phyloP scores from a whole-genome alignment of 1,140 invertebrate genomes.

The Calephelis nemesis region DNA sequence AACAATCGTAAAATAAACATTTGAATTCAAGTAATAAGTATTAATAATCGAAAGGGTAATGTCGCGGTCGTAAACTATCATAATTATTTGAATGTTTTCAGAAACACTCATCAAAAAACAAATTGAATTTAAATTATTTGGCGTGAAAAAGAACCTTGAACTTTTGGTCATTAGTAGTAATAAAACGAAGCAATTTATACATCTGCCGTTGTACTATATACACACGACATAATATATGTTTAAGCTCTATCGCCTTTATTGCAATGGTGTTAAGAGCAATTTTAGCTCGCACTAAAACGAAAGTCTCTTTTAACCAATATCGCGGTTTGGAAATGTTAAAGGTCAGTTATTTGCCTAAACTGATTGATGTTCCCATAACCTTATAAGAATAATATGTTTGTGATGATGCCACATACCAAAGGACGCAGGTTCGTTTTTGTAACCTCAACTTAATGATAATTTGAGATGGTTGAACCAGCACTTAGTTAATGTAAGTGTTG shows the following conservation, averaged over 20 bases:
- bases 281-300: constrained; percentile 31
- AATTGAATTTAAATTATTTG: constrained; percentile 61
- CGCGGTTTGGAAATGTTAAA: constrained; percentile 46
- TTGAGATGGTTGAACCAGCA: not conserved
- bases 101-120: constrained; percentile 44
- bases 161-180: constrained; percentile 53
- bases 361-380: constrained; percentile 62
- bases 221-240: constrained; percentile 34
- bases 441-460: constrained; percentile 14
- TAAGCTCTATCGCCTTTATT: constrained; percentile 41
- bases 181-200: constrained; percentile 40
- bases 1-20: too few species aligned
- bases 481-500: not conserved
- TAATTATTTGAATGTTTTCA: constrained; percentile 6
- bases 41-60: too few species aligned
- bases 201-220: constrained; percentile 19
- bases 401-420: constrained; percentile 28
- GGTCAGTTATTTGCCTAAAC: constrained; percentile 38
- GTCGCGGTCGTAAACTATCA: not conserved
- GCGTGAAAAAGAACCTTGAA: constrained; percentile 61
- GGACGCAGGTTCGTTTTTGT: constrained; percentile 9
- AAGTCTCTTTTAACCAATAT: constrained; percentile 51
- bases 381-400: constrained; percentile 40
- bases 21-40: too few species aligned
- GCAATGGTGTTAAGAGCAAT: constrained; percentile 40